Percentiles rank a stretch among this genome's conserved stretches.
phyloP scores from a whole-genome alignment of 92 coral and sea anemone species.

The Phenganax marumi region DNA sequence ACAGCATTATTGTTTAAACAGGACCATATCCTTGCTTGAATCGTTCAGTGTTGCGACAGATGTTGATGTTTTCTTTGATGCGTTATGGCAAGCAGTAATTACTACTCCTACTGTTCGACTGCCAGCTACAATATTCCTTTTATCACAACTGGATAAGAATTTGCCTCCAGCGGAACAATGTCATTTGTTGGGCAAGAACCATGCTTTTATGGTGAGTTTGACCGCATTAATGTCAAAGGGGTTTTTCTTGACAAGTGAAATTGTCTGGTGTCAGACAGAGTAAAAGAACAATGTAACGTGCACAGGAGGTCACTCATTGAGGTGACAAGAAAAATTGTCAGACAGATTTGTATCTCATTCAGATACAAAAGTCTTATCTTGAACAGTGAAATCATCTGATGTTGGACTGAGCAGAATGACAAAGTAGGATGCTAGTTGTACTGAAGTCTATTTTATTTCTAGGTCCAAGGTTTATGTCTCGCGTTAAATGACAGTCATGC shows the following conservation, averaged over 20 bases:
- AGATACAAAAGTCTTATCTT: no score
- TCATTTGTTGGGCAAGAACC: constrained; percentile 69
- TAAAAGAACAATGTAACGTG: background rate
- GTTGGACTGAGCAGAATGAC: no score
- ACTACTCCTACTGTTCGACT: constrained; percentile 69
- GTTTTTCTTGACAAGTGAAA: no score
- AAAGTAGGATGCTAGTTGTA: no score
- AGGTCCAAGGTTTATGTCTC: constrained; percentile 75
- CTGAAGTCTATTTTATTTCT: background rate
- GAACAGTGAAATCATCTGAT: no score
- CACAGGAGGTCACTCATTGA: no score
- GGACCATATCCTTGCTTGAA: constrained; percentile 80
- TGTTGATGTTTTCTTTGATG: constrained; percentile 68
- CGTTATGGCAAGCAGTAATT: constrained; percentile 75
- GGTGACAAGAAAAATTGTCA: no score
- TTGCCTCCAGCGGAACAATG: constrained; percentile 65
- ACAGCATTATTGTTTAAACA: constrained; percentile 15
- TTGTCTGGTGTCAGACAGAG: no score
- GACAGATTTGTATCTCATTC: no score
- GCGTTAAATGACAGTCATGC: constrained; percentile 79
- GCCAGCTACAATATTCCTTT: constrained; percentile 79
- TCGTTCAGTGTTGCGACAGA: constrained; percentile 82
- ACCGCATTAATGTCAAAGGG: background rate
- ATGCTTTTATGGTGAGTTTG: constrained; percentile 68
- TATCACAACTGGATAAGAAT: constrained; percentile 73